Base-by-base conservation (phyloP, 2,113 vertebrate genomes). In the Coptodon bakossiorum region DNA sequence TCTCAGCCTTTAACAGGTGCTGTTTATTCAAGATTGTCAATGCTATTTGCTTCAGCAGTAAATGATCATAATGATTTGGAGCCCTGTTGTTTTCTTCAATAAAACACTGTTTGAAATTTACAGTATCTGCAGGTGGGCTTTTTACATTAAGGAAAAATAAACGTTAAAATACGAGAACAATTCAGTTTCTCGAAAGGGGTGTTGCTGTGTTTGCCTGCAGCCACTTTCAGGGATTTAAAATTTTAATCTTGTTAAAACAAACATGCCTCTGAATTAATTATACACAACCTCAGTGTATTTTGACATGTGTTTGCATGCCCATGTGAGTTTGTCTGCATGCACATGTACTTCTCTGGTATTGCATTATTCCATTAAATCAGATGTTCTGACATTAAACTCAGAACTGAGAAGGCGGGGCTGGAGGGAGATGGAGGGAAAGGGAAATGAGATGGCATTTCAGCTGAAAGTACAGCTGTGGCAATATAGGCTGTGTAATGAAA, bases 401-500 rank as follows among this genome's bases (percentile, higher is more conserved):
- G 71, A 68, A 29, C 27, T 29, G 53, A 79, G 43, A 38, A n/a
- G 45, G 24, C 10, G 6, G 14, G 66, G 80, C 61, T 52, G 82
- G 50, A 76, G 78, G 57, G 38, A 57, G 31, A 90, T 56, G 54
- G 43, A 66, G 73, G 24, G 50, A 14, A 53, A 66, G 13, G 48
- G 40, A 83, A 80, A 76, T 71, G 34, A 68, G 43, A 88, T 79
- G 82, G 43, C 82, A 71, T 87, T 89, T 90, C 31, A 73, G 19
- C 57, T 59, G 45, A 66, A 86, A 85, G 63, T 84, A 82, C 40
- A 82, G 48, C 86, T 89, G 56, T 59, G 22, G 80, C 16, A 76
- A 66, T 79, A 73, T 63, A 63, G 79, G 52, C 83, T 83, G 52
- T 82, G 31, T 53, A 63, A 88, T 86, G 76, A 82, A 92, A 89